Conservation (phyloP, 2,888 invertebrate genomes). For the Barypeithes pellucidus region DNA sequence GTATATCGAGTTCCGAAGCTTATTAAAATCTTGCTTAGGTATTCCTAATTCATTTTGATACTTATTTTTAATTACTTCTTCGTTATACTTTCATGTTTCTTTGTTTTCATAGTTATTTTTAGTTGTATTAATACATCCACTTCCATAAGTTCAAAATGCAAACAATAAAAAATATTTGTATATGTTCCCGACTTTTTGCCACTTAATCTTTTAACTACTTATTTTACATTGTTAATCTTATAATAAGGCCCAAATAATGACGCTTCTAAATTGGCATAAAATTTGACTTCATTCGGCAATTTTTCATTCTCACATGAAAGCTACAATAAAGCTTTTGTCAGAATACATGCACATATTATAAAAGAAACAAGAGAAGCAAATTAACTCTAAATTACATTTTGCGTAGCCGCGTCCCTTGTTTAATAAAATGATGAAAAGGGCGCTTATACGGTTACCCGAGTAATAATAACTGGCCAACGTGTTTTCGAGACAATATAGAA, state of each 20-base stretch:
- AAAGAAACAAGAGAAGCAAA: conserved; percentile 53
- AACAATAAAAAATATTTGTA: too few species aligned
- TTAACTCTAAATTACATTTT: conserved; percentile 57
- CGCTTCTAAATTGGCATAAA: neutral
- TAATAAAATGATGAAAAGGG: conserved; percentile 59
- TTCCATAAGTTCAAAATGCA: too few species aligned
- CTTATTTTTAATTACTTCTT: too few species aligned
- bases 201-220: neutral
- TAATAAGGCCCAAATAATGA: neutral
- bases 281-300: neutral
- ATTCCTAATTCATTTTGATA: too few species aligned
- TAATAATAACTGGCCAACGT: conserved; percentile 58
- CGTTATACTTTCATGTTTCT: too few species aligned
- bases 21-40: too few species aligned
- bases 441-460: conserved; percentile 42
- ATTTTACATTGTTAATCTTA: neutral
- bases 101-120: too few species aligned
- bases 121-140: too few species aligned
- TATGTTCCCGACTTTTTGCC: too few species aligned
- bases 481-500: conserved; percentile 69
- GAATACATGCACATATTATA: conserved; percentile 28
- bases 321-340: conserved; percentile 26
- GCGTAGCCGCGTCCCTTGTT: conserved; percentile 50
- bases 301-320: conserved; percentile 17
- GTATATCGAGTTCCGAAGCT: too few species aligned